Conservation (phyloP, 2,113 vertebrate species). For the Dipodomys spectabilis region DNA sequence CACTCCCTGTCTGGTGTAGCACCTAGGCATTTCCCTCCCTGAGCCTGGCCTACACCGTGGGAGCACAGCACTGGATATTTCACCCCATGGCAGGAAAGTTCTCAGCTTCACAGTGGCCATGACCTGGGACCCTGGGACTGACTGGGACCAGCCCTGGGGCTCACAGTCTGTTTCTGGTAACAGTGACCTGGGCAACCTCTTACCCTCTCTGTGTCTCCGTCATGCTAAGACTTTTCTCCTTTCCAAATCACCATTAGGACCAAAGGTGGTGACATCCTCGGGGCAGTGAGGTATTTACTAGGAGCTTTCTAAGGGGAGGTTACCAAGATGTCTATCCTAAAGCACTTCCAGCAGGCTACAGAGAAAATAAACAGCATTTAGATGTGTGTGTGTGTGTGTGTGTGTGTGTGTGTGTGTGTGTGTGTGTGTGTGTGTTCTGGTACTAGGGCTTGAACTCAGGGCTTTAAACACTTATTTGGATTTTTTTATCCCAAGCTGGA, state of each 20-base stretch:
- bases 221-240: neutral
- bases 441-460: too few species aligned
- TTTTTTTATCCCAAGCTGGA: too few species aligned
- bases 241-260: neutral
- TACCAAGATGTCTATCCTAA: neutral
- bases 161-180: neutral
- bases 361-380: neutral
- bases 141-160: neutral
- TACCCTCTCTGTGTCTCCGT: neutral
- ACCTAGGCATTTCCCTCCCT: too few species aligned
- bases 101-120: rapidly evolving
- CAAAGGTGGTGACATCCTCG: neutral
- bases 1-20: too few species aligned
- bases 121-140: neutral
- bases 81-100: rapidly evolving
- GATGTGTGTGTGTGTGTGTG: neutral
- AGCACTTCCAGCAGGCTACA: neutral
- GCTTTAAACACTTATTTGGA: too few species aligned
- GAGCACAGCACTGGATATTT: rapidly evolving
- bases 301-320: neutral
- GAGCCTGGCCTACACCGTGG: neutral
- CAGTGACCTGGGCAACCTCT: neutral
- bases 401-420: too few species aligned
- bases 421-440: too few species aligned
- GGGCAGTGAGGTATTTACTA: neutral